Conservation (phyloP, 2,888 invertebrate genomes). For the Pristionchus arcanus region DNA sequence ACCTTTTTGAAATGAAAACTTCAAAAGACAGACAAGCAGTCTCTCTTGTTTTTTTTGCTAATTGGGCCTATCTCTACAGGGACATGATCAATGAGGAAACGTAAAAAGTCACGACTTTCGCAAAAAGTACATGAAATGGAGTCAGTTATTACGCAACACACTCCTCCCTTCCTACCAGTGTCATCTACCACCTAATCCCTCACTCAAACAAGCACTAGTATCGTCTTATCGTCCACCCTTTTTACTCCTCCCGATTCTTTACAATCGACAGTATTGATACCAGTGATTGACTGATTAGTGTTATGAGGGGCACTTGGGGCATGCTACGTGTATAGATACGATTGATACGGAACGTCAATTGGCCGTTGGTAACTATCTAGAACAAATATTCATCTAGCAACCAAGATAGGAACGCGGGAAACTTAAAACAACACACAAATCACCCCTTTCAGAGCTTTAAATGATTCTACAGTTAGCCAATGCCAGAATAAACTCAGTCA, state of each 20-base stretch:
- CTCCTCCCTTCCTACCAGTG: not conserved
- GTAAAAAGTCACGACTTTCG: no score
- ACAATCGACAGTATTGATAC: not conserved
- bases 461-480: not conserved
- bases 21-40: not conserved
- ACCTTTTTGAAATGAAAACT: not conserved
- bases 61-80: not conserved
- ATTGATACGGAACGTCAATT: not conserved
- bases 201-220: not conserved
- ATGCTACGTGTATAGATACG: not conserved
- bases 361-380: no score
- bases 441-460: no score
- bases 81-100: no score
- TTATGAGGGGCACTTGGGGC: not conserved
- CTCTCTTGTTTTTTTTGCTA: no score
- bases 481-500: not conserved
- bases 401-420: no score
- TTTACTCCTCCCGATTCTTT: constrained; percentile 28
- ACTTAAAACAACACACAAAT: no score
- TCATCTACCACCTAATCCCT: constrained; percentile 22
- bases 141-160: not conserved
- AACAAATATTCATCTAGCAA: not conserved
- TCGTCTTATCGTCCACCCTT: not conserved
- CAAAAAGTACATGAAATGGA: not conserved
- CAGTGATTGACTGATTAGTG: not conserved